Percentiles rank a stretch among this genome's conserved stretches.
Conservation (phyloP, 2,888 invertebrate genomes). For the Formica aserva region DNA sequence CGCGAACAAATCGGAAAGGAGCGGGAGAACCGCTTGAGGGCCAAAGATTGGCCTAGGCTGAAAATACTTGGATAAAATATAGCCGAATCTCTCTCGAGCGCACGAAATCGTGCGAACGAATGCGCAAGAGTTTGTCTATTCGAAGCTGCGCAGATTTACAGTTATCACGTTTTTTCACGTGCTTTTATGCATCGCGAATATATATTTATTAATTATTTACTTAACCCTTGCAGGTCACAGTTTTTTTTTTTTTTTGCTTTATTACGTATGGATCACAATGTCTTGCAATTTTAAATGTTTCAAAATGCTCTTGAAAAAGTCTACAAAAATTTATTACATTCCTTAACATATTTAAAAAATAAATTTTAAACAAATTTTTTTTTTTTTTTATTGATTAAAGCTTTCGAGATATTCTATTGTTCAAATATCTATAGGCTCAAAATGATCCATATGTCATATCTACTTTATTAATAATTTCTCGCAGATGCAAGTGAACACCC, state of each 20-base stretch:
- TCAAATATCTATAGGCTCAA: too few species aligned
- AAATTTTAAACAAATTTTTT: too few species aligned
- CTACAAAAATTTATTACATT: too few species aligned
- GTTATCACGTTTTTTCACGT: background rate
- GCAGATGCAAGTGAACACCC: background rate
- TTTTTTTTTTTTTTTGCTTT: too few species aligned
- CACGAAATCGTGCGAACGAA: slow-evolving; percentile 39
- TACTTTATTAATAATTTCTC: background rate
- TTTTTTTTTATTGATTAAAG: too few species aligned
- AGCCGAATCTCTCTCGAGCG: slow-evolving; percentile 74
- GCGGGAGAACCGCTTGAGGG: slow-evolving; percentile 63
- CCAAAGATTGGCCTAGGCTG: slow-evolving; percentile 83
- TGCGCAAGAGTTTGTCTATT: background rate
- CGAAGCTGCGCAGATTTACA: background rate
- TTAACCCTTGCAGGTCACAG: background rate
- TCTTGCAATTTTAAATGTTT: too few species aligned
- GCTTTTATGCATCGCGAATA: background rate
- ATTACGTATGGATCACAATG: too few species aligned
- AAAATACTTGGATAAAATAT: slow-evolving; percentile 83
- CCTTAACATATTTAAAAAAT: too few species aligned
- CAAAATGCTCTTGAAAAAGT: too few species aligned
- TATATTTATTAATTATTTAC: background rate
- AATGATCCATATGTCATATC: background rate
- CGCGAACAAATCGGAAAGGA: slow-evolving; percentile 27
- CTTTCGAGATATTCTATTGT: too few species aligned